Percentiles rank a stretch among this genome's conserved stretches.
Evolutionary conservation across 2,888 invertebrate species (phyloP).

Genomic region (Neoscelio sp.): DNA sequence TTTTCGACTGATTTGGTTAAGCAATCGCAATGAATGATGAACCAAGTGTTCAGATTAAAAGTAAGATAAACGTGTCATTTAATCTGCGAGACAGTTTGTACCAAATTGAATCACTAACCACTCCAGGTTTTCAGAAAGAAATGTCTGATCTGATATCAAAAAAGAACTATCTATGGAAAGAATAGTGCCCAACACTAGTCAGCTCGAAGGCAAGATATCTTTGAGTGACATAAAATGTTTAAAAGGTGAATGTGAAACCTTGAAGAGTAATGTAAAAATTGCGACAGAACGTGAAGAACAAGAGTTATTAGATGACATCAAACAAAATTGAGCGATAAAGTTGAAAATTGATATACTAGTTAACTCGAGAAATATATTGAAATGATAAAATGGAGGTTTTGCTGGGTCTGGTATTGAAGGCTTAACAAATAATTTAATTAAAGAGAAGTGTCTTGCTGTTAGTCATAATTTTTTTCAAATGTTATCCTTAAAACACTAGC

Average conservation of each 20-base stretch:
- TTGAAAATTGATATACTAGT: no score
- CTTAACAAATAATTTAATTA: no score
- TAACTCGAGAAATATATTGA: no score
- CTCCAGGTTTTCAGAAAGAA: conserved; percentile 64
- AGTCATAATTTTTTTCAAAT: no score
- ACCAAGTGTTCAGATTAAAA: conserved; percentile 67
- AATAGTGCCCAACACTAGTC: conserved; percentile 31
- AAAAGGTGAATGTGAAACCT: conserved; percentile 64
- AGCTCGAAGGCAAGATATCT: neutral
- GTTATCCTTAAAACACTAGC: no score
- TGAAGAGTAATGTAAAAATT: conserved; percentile 68
- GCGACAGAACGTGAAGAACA: conserved; percentile 69
- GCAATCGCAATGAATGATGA: conserved; percentile 68
- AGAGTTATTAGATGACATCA: conserved; percentile 65
- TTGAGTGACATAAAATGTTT: neutral
- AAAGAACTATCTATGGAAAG: conserved; percentile 68
- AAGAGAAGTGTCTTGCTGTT: no score
- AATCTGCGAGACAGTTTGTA: neutral
- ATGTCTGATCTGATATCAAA: conserved; percentile 60
- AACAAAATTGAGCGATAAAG: conserved; percentile 70
- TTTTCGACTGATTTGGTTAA: conserved; percentile 71
- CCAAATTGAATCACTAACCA: conserved; percentile 18
- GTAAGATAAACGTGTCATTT: conserved; percentile 52
- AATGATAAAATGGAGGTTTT: no score
- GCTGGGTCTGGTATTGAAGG: no score